phyloP scores from a whole-genome alignment of 2,113 vertebrate genomes.

The Chiloscyllium plagiosum region DNA sequence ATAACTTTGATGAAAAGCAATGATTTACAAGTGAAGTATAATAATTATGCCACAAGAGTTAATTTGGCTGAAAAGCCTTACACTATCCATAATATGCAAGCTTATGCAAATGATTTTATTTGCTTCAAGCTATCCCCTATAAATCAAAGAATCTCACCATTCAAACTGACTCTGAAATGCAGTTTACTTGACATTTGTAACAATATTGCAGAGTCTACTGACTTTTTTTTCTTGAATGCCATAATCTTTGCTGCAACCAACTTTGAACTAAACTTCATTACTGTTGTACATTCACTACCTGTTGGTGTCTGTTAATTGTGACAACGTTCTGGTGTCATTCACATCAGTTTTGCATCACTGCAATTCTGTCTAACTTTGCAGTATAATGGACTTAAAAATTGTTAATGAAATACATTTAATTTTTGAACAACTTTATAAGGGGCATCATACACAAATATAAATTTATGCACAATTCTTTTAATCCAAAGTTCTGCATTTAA shows the following conservation, averaged over 20 bases:
- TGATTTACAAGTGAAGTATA: constrained; percentile 12
- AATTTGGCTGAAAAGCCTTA: constrained; percentile 24
- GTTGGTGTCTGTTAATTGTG: background rate
- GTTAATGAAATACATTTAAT: background rate
- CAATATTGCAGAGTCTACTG: constrained; percentile 19
- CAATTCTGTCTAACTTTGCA: background rate
- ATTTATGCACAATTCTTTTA: background rate
- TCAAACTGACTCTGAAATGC: constrained; percentile 30
- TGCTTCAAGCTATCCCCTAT: constrained; percentile 25
- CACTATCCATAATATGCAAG: background rate
- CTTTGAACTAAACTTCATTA: constrained; percentile 5
- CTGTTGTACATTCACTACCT: background rate
- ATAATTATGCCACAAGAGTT: constrained; percentile 23
- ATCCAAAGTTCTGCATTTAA: background rate
- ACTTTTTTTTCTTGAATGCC: background rate
- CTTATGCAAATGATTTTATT: constrained; percentile 18
- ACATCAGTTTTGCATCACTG: background rate
- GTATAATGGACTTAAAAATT: background rate
- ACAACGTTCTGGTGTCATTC: background rate
- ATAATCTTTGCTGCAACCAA: background rate
- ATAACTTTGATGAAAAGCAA: constrained; percentile 22
- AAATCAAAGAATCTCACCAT: constrained; percentile 35
- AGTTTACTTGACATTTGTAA: constrained; percentile 27
- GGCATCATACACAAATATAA: background rate
- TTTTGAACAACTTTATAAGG: background rate